Conservation (phyloP, 2,888 invertebrate genomes). For the Pedicia rivosa region DNA sequence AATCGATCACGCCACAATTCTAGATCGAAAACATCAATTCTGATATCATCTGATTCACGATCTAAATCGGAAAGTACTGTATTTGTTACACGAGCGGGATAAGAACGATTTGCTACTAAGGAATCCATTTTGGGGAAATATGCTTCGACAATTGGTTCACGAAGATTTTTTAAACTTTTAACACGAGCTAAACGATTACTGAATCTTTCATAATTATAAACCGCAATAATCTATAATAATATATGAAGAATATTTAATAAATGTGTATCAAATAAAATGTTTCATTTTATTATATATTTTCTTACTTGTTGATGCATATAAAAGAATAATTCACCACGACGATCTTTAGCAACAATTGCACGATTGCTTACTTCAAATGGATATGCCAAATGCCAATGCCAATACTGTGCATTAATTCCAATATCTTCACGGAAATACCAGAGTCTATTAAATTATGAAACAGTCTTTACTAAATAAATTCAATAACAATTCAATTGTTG, state of each 20-base stretch:
- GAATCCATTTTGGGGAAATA: constrained; percentile 60
- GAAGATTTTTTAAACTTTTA: constrained; percentile 33
- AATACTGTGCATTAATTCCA: constrained; percentile 75
- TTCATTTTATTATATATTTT: too few relatives aligned
- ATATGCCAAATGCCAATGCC: constrained; percentile 79
- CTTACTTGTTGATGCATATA: constrained; percentile 62
- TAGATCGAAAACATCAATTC: constrained; percentile 34
- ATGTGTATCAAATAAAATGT: too few relatives aligned
- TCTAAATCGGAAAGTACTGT: constrained; percentile 42
- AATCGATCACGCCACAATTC: constrained; percentile 52
- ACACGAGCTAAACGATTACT: constrained; percentile 36
- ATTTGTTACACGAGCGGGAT: constrained; percentile 45
- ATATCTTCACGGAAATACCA: constrained; percentile 73
- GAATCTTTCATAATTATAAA: constrained; percentile 60
- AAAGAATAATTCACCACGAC: constrained; percentile 64
- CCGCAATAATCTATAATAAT: constrained; percentile 6
- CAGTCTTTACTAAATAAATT: too few relatives aligned
- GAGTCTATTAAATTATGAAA: too few relatives aligned
- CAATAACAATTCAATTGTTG: too few relatives aligned
- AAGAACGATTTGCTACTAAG: constrained; percentile 38
- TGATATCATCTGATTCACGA: constrained; percentile 42
- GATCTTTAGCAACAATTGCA: constrained; percentile 48
- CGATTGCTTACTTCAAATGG: constrained; percentile 39
- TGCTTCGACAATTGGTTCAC: constrained; percentile 48
- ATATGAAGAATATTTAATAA: too few relatives aligned